These are phyloP conservation scores for Zapus hudsonius DNA, from an alignment of 2,113 vertebrate species.

Conservation along the genomic window DNA sequence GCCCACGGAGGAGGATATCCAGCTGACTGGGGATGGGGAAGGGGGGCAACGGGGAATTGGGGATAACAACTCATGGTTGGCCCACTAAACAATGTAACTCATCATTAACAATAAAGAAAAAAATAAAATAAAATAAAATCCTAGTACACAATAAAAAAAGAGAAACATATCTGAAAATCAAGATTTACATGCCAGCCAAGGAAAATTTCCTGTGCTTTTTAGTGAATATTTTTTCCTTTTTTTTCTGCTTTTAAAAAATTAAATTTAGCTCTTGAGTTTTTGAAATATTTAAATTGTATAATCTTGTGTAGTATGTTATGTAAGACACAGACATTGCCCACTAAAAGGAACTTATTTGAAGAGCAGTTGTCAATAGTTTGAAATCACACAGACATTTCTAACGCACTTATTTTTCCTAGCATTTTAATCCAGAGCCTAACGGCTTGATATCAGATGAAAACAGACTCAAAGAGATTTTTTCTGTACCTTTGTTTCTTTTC, in stretches of 20 bases:
- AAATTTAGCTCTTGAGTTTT: neutral
- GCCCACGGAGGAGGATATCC: too few relatives aligned
- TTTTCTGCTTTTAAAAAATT: neutral
- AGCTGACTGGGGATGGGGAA: too few relatives aligned
- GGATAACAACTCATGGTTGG: too few relatives aligned
- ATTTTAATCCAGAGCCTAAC: slow-evolving; percentile 31
- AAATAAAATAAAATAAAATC: too few relatives aligned
- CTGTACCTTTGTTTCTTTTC: neutral
- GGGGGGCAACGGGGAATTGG: too few relatives aligned
- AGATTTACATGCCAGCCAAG: neutral
- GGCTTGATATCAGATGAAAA: neutral
- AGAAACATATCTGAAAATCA: neutral
- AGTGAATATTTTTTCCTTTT: neutral
- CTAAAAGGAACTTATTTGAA: neutral
- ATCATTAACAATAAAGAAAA: too few relatives aligned
- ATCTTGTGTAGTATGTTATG: neutral
- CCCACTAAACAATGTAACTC: too few relatives aligned
- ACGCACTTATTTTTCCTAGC: slow-evolving; percentile 15
- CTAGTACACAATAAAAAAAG: too few relatives aligned
- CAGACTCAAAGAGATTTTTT: neutral
- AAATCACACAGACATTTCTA: neutral
- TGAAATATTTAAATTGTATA: neutral
- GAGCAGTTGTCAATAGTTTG: neutral
- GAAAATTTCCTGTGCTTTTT: neutral
- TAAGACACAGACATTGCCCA: neutral